phyloP scores from a whole-genome alignment of 1,140 invertebrate species.

The Sinella curviseta region DNA sequence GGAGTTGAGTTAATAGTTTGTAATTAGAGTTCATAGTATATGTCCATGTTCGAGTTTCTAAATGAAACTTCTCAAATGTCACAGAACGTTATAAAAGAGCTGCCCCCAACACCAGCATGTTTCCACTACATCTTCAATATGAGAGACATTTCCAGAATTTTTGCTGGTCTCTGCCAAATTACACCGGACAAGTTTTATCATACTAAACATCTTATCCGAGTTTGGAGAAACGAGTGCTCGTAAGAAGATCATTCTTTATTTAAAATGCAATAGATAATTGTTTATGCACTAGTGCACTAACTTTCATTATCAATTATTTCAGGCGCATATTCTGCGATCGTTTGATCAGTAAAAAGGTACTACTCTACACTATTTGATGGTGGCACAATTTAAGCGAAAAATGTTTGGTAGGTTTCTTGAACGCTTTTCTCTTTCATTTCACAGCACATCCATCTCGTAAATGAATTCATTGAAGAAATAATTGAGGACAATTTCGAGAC shows the following conservation, averaged over 20 bases:
- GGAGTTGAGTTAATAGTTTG: not conserved
- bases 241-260: not conserved
- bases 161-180: conserved; percentile 74
- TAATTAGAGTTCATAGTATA: not conserved
- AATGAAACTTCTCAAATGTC: too few relatives aligned
- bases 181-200: conserved; percentile 64
- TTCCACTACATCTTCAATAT: conserved; percentile 95
- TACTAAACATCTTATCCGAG: conserved; percentile 70
- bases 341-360: conserved; percentile 70
- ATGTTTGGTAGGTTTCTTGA: conserved; percentile 55
- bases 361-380: conserved; percentile 49
- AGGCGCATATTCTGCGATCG: conserved; percentile 78
- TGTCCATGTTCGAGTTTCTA: too few relatives aligned
- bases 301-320: conserved; percentile 57
- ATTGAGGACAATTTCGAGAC: conserved; percentile 58
- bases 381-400: not conserved
- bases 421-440: conserved; percentile 46
- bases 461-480: conserved; percentile 58
- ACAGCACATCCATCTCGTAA: conserved; percentile 60
- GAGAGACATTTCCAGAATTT: conserved; percentile 80
- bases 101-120: conserved; percentile 87
- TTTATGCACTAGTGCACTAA: not conserved
- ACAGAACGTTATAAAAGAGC: conserved; percentile 67
- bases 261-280: conserved; percentile 51
- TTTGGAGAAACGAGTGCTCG: conserved; percentile 86